Evolutionary conservation across 1,140 invertebrate genomes (phyloP), one percentile per base, ranked within the genome.

Genomic region (Melitaea cinxia): DNA sequence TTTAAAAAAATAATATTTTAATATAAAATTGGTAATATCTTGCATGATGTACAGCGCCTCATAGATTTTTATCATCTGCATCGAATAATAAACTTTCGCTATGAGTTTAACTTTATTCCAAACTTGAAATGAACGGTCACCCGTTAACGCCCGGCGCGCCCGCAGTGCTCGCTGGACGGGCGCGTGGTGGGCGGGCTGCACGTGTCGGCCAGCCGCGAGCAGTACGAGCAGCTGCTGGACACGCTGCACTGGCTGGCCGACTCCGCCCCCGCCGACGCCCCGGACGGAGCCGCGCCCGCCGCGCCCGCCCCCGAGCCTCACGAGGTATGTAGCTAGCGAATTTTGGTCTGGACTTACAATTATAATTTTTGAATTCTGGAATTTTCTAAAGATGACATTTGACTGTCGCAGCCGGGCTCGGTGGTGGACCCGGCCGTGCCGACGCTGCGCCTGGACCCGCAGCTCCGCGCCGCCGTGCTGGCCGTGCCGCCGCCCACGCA

Each of bases 211-310:
- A 95, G 95, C 10, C 94, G 97, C 26, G 92, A 94, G 19, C 97
- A 98, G 76, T 98, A 98, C 82, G 95, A 97, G 83, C 97, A 98
- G 84, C 89, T 98, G 23, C 88, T 98, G 39, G 95, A 98, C 66
- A 97, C 95, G 1, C 78, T 95, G 15, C 90, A 93, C 37, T 92
- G 89, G 75, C 50, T 91, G 23, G 58, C 33, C 47, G 56, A 64
- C 53, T 47, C 72, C 42, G 49, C 73, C 59, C 67, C 68, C 49
- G 70, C 84, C 76, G 83, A 73, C 66, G 52, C 9, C 14, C 15
- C 37, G 14, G 37, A 42, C 37, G 37, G 12, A 2, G 37, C 37
- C 17, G 15, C 65, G 26, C 58, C 52, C 47, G 45, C 59, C 55
- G 56, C 63, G 0, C 50, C 12, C 12, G 62, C 17, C 4, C 62